Percentiles rank a stretch among this genome's conserved stretches.
Conservation (phyloP, 2,797 vertebrate species). For the Pteropus rufus region DNA sequence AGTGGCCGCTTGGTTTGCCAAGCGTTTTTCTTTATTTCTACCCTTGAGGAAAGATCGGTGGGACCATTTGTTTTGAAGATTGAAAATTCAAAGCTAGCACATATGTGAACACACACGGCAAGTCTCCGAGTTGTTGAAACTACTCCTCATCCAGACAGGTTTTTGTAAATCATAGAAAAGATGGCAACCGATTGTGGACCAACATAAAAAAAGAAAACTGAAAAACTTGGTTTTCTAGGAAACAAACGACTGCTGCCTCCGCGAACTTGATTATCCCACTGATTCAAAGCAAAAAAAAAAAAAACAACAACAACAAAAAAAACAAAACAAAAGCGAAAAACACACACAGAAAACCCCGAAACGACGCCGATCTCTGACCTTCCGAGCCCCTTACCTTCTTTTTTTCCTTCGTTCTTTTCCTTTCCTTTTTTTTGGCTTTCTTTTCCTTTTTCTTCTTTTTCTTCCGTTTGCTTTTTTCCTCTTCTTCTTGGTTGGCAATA, state of each 20-base stretch:
- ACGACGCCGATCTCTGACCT: background rate
- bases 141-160: background rate
- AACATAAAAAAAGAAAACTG: no score
- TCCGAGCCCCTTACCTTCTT: conserved; percentile 15
- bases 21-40: background rate
- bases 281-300: background rate
- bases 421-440: conserved; percentile 63
- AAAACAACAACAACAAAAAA: background rate
- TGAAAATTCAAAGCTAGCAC: background rate
- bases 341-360: background rate
- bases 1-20: background rate
- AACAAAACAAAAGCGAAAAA: background rate
- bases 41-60: background rate
- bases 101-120: background rate
- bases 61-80: background rate
- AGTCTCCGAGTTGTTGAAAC: background rate
- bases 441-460: conserved; percentile 69
- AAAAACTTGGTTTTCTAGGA: background rate
- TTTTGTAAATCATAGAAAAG: background rate
- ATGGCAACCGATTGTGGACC: background rate
- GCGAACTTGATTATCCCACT: rapidly evolving
- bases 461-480: conserved; percentile 71
- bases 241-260: rapidly evolving
- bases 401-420: background rate
- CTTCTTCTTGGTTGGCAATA: conserved; percentile 77